Percentiles rank a stretch among this genome's conserved stretches.
Conservation (phyloP, 2,797 vertebrate genomes). For the Arremon brunneinucha region DNA sequence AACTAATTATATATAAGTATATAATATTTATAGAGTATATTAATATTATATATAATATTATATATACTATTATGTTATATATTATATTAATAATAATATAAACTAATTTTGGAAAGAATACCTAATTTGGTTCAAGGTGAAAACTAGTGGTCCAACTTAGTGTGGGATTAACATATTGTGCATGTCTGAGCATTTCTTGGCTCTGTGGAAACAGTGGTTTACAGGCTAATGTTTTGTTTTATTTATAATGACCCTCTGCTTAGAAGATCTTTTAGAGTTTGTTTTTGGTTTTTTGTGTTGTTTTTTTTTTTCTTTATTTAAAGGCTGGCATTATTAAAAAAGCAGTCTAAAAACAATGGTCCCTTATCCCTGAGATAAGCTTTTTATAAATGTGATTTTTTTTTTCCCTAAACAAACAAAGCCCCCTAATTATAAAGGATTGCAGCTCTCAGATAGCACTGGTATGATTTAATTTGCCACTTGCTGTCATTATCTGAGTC, state of each 20-base stretch:
- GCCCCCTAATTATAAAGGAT: slow-evolving; percentile 34
- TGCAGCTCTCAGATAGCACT: slow-evolving; percentile 20
- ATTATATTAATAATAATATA: background rate
- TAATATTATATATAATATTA: no score
- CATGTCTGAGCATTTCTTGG: background rate
- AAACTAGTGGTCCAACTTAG: background rate
- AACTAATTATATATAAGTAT: no score
- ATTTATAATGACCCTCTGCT: background rate
- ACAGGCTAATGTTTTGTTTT: background rate
- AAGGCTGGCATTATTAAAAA: background rate
- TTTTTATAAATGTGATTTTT: slow-evolving; percentile 6
- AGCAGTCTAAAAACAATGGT: background rate
- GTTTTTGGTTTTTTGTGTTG: background rate
- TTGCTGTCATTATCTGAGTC: slow-evolving; percentile 48
- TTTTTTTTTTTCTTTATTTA: background rate
- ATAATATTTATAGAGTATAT: no score
- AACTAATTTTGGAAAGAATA: background rate
- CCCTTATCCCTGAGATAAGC: slow-evolving; percentile 4
- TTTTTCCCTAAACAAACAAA: background rate
- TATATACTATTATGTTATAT: no score
- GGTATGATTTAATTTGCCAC: slow-evolving; percentile 54
- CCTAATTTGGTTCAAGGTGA: background rate
- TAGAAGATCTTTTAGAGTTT: background rate
- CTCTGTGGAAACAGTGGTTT: slow-evolving; percentile 14
- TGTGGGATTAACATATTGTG: background rate